phyloP scores from a whole-genome alignment of 2,113 vertebrate genomes.

The Crotalus horridus region DNA sequence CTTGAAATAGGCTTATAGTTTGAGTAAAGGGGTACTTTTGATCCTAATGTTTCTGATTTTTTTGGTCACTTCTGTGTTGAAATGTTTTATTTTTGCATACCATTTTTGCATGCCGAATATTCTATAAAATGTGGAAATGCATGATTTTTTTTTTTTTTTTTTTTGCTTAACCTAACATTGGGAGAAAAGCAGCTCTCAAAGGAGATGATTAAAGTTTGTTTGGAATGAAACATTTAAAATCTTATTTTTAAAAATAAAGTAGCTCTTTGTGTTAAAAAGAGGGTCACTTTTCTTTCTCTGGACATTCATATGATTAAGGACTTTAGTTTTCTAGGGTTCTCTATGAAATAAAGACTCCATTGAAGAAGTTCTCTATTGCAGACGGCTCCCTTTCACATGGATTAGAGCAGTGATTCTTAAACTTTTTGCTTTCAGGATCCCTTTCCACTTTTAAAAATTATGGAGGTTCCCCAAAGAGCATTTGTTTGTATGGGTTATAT shows the following conservation, averaged over 20 bases:
- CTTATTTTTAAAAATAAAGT: background rate
- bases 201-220: background rate
- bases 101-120: too few relatives aligned
- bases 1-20: background rate
- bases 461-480: background rate
- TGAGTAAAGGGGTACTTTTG: background rate
- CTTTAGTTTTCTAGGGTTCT: background rate
- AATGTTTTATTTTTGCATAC: background rate
- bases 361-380: background rate
- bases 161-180: background rate
- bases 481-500: background rate
- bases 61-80: background rate
- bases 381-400: background rate
- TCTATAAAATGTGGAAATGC: background rate
- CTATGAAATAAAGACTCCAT: background rate
- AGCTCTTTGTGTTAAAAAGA: background rate
- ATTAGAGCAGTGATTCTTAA: background rate
- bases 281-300: background rate
- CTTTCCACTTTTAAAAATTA: background rate
- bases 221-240: conserved; percentile 11
- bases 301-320: background rate
- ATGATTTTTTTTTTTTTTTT: too few relatives aligned
- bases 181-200: background rate
- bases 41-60: background rate
- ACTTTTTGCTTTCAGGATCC: background rate